These are phyloP conservation scores for Gymnopithys bicolor DNA, from an alignment of 2,797 vertebrate species.

Conservation along the genomic window DNA sequence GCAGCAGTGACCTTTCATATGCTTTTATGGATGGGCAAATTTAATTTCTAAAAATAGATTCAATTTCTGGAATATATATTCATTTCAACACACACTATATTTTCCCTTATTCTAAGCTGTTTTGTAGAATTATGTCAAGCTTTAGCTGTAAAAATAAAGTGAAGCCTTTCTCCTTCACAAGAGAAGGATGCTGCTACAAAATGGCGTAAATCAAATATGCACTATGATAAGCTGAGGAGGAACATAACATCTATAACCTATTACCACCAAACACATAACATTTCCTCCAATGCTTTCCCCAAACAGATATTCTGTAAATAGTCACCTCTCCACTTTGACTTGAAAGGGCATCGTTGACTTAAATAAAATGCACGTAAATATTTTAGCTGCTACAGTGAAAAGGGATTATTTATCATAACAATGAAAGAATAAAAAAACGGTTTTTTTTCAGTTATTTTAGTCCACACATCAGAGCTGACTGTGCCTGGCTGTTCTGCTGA, in stretches of 20 bases:
- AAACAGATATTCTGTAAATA: conserved; percentile 39
- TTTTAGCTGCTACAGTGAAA: conserved; percentile 45
- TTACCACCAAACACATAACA: background rate
- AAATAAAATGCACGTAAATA: conserved; percentile 64
- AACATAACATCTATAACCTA: conserved; percentile 1
- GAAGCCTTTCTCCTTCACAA: conserved; percentile 21
- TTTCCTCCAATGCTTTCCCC: background rate
- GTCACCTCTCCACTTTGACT: conserved; percentile 56
- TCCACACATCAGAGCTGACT: background rate
- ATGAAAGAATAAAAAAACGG: conserved; percentile 28
- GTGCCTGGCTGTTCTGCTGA: conserved; percentile 45
- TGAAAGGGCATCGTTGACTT: conserved; percentile 49
- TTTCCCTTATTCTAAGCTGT: conserved; percentile 6
- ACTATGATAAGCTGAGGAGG: conserved; percentile 15
- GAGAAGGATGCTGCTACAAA: background rate
- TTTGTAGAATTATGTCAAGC: conserved; percentile 42
- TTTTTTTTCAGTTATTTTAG: conserved; percentile 51
- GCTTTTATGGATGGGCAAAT: conserved; percentile 64
- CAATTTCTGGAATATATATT: conserved; percentile 47
- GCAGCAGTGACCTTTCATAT: conserved; percentile 56
- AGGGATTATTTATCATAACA: conserved; percentile 52
- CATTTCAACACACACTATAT: conserved; percentile 5
- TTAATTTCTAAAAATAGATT: conserved; percentile 65
- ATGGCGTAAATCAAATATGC: conserved; percentile 41
- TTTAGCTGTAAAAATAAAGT: conserved; percentile 47